These are phyloP conservation scores for Temnothorax rugatulus DNA, from an alignment of 2,888 invertebrate species.

Conservation along the genomic window DNA sequence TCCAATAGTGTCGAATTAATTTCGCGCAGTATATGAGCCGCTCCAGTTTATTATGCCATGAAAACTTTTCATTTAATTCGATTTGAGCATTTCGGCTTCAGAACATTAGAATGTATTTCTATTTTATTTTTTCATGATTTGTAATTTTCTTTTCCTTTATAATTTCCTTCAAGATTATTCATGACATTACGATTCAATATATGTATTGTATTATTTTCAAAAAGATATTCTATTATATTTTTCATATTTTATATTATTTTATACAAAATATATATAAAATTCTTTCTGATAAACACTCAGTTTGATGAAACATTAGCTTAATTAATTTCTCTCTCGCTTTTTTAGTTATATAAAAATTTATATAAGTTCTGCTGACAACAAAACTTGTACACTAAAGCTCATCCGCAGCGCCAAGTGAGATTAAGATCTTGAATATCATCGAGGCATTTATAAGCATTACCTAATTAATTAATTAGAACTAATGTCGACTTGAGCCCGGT, in stretches of 20 bases:
- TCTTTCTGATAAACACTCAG: neutral
- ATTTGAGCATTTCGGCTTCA: slow-evolving; percentile 11
- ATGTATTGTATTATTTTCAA: neutral
- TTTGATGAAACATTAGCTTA: neutral
- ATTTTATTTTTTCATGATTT: neutral
- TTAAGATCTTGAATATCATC: slow-evolving; percentile 30
- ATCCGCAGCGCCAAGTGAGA: neutral
- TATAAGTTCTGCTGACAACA: neutral
- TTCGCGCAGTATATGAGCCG: slow-evolving; percentile 22
- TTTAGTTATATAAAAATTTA: slow-evolving; percentile 6
- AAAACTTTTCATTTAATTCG: slow-evolving; percentile 44
- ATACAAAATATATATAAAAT: neutral
- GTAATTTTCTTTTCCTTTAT: neutral
- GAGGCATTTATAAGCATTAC: slow-evolving; percentile 22
- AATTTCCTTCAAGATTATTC: neutral
- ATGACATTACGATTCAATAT: neutral
- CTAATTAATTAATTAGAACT: slow-evolving; percentile 43
- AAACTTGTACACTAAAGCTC: slow-evolving; percentile 5
- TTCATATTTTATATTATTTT: neutral
- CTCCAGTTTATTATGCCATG: slow-evolving; percentile 49
- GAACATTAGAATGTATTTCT: neutral
- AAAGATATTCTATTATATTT: neutral
- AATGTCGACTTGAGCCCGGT: slow-evolving; percentile 13
- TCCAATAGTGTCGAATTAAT: slow-evolving; percentile 53
- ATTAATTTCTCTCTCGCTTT: neutral